Base-by-base conservation (phyloP, 2,888 invertebrate genomes). In the Pollenia griseotomentosa region DNA sequence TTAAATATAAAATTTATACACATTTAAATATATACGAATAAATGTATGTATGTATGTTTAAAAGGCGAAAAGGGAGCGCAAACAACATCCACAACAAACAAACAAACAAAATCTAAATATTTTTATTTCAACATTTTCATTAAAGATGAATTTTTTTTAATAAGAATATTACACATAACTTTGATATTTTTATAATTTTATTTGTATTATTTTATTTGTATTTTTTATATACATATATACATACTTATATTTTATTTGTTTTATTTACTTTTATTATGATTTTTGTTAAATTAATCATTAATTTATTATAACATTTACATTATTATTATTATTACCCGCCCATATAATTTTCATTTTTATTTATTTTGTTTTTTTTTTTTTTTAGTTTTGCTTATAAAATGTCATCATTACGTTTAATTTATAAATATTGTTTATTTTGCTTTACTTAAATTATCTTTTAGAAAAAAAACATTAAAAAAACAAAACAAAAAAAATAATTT, bases 131-230 rank as follows among this genome's bases (percentile, higher is more conserved):
- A 86, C 71, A 87, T 75, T 80, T 88, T 88, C 89, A 88, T 88
- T 88, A 88, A 87, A 85, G 89, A 89, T 88, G 88, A 89, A 88
- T 86, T 53, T 70, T 33, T 85, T 86, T 74, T 44, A 82, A 84
- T 87, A 81, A 77, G 77, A 87, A 83, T 81, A 84, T 83, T 75
- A 53, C 61, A 70, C 77, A 63, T 71, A 81, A 83, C 82, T 82
- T 87, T 83, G 70, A 86, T 85, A 81, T 85, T 82, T 88, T 88
- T 84, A 87, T 85, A 73, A 85, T 86, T 88, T 74, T 86, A 68
- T 68, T 77, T 73, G 19, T 77, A 77, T 66, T 68, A 82, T 83
- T 81, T 85, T 65, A 46, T 80, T 79, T 80, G 59, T 71, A 79
- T 82, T 82, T 88, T 79, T 78, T 73, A 33, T 73, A 63, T 81